Evolutionary conservation across 92 coral and sea anemone genomes (phyloP), one percentile per base, ranked within the genome.

Genomic region (Parazoanthus swiftii): DNA sequence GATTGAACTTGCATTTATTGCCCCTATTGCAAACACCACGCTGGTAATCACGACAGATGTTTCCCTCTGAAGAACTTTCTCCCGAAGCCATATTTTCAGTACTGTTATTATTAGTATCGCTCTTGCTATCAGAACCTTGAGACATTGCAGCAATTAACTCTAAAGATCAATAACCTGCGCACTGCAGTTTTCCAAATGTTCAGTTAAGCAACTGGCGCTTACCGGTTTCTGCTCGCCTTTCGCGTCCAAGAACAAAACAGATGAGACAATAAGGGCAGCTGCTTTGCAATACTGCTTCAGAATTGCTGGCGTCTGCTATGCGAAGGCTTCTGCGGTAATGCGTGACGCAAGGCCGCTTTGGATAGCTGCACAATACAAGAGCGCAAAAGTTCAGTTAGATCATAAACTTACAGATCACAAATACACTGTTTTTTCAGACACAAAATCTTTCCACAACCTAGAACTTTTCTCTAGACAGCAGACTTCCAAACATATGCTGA

Each of bases 1-100:
- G 99, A 10, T 90, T 90, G 78, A 97, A 97, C 85, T 97, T 97
- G 91, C 99, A 97, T 81, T 97, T 97, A 39, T 91, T 91, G n/a
- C 99, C 98, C 80, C 99, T 92, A 77, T 94, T 95, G 86, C 99
- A 97, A 20, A 97, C 99, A 44, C 99, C 99, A 16, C 99, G 93
- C 90, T 97, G 98, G 71, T 93, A 97, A 81, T 97, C 99, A 18
- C 99, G 97, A 78, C 99, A 97, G 85, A 97, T 92, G 43, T 90
- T 89, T 20, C 82, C 93, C 37, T 93, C 95, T 46, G 21, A 48
- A 6, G 76, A 35, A 16, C 79, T 81, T 7, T 76, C 88, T 38
- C 73, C 37, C 25, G 51, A 37, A 7, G 77, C 81, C 23, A 78
- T 67, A n/a, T 89, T 86, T 42, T 89, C 92, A 29, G 92, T 91